These are phyloP conservation scores for Stegodyphus dumicola DNA, from an alignment of 1,140 invertebrate species.

Conservation along the genomic window DNA sequence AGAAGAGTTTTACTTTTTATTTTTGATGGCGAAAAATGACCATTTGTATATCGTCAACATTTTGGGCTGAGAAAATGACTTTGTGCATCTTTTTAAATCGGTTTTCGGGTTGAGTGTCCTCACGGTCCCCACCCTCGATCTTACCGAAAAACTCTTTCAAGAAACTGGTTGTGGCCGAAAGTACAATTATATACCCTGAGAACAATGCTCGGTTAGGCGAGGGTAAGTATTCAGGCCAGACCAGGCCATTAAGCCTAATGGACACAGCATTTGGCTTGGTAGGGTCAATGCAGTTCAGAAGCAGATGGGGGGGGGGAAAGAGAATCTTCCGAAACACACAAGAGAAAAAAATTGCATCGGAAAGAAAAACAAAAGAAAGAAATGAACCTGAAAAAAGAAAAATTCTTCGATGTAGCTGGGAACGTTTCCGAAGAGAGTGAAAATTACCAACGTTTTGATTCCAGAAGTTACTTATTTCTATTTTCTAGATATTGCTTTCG, in stretches of 20 bases:
- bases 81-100: no score
- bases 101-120: slow-evolving; percentile 16
- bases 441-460: no score
- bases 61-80: no score
- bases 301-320: background rate
- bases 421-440: no score
- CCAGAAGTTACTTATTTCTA: no score
- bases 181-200: slow-evolving; percentile 35
- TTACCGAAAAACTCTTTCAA: background rate
- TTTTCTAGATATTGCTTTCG: no score
- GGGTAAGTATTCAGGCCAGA: slow-evolving; percentile 48
- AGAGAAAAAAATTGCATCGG: background rate
- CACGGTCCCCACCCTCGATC: background rate
- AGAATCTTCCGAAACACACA: background rate
- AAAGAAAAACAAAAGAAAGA: background rate
- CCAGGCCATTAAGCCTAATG: slow-evolving; percentile 47
- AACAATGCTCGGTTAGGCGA: slow-evolving; percentile 42
- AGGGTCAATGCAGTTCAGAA: slow-evolving; percentile 24
- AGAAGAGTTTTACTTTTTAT: no score
- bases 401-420: background rate
- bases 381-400: background rate
- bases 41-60: no score
- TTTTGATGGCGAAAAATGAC: no score
- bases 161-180: slow-evolving; percentile 36
- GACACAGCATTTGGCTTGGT: slow-evolving; percentile 18